Conservation (phyloP, 2,888 invertebrate genomes). For the Sminthurides aquaticus region DNA sequence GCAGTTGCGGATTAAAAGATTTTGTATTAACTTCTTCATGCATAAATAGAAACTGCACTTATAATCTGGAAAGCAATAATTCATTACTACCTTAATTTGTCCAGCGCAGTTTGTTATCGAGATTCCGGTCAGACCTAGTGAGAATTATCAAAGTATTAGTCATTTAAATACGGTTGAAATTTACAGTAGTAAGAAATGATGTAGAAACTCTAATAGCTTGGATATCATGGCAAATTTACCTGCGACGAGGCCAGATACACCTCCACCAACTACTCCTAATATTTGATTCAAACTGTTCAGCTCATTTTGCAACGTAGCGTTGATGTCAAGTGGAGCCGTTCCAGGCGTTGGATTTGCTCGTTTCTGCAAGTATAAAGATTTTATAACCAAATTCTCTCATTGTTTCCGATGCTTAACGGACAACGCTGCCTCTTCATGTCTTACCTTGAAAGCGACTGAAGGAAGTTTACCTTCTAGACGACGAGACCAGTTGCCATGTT, state of each 20-base stretch:
- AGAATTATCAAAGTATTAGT: not conserved
- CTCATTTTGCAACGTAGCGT: conserved; percentile 25
- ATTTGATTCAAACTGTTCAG: conserved; percentile 26
- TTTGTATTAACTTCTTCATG: not conserved
- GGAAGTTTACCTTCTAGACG: too few relatives aligned
- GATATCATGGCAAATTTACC: too few relatives aligned
- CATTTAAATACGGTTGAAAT: too few relatives aligned
- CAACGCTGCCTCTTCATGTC: too few relatives aligned
- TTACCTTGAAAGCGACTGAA: too few relatives aligned
- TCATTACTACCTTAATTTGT: conserved; percentile 26
- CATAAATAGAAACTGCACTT: not conserved
- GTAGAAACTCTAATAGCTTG: not conserved
- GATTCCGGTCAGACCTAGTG: conserved; percentile 33
- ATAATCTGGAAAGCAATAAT: not conserved
- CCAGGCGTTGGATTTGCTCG: conserved; percentile 22
- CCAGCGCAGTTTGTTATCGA: conserved; percentile 32
- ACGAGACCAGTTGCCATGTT: too few relatives aligned
- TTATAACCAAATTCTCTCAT: too few relatives aligned
- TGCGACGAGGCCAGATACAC: conserved; percentile 21
- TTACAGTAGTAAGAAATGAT: too few relatives aligned
- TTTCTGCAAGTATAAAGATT: conserved; percentile 15
- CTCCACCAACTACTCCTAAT: conserved; percentile 28
- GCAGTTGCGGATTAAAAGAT: not conserved
- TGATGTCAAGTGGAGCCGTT: conserved; percentile 30
- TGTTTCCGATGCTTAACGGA: too few relatives aligned